phyloP scores from a whole-genome alignment of 1,140 invertebrate genomes.

The Chelonus insularis region DNA sequence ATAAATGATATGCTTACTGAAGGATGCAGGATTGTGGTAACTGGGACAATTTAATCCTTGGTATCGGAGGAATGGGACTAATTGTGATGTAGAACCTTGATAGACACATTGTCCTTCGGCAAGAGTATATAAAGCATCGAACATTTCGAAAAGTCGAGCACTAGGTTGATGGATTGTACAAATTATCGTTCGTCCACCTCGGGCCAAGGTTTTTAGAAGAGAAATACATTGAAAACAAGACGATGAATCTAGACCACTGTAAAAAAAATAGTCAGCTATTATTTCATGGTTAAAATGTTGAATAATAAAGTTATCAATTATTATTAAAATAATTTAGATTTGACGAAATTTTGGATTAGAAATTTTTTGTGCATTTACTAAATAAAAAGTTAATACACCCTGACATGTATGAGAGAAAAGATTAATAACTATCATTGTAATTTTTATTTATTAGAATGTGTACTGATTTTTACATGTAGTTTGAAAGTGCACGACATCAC shows the following conservation, averaged over 20 bases:
- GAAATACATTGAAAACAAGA: slow-evolving; percentile 93
- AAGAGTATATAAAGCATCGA: slow-evolving; percentile 92
- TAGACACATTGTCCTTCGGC: slow-evolving; percentile 95
- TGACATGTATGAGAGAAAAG: too few relatives aligned
- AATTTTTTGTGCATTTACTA: too few relatives aligned
- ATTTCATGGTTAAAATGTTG: too few relatives aligned
- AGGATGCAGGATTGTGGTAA: slow-evolving; percentile 97
- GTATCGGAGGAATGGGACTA: slow-evolving; percentile 85
- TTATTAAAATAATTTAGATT: too few relatives aligned
- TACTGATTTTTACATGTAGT: too few relatives aligned
- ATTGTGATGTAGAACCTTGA: slow-evolving; percentile 79
- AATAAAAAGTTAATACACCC: too few relatives aligned
- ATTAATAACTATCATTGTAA: too few relatives aligned
- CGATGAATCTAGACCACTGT: slow-evolving; percentile 89
- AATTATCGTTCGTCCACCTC: slow-evolving; percentile 90
- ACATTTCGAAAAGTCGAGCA: slow-evolving; percentile 94
- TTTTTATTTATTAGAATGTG: too few relatives aligned
- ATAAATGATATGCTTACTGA: slow-evolving; percentile 65
- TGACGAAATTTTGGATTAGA: too few relatives aligned
- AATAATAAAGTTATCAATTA: too few relatives aligned
- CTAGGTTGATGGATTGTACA: slow-evolving; percentile 98
- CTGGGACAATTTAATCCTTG: slow-evolving; percentile 86
- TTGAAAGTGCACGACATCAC: too few relatives aligned
- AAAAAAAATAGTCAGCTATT: too few relatives aligned
- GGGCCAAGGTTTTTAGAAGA: slow-evolving; percentile 82